Evolutionary conservation across 2,797 vertebrate species (phyloP), one percentile per base, ranked within the genome.

Genomic region (Distichodus sexfasciatus): DNA sequence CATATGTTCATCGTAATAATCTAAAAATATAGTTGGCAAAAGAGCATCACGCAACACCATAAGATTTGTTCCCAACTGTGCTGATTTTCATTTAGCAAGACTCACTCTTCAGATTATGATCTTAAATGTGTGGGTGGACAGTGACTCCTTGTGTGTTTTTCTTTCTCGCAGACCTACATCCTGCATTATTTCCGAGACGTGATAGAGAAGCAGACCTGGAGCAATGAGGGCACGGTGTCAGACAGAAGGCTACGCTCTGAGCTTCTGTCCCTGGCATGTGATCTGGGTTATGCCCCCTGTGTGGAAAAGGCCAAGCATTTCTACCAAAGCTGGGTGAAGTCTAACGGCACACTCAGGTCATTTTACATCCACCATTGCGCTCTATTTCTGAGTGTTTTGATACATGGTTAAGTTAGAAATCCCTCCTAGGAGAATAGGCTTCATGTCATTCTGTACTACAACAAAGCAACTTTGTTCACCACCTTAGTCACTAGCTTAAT

Each of bases 171-270:
- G 91, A 72, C 1, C 29, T 89, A 91, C 82, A 88, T 94, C 66
- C 86, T 93, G 35, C 62, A 26, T 24, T 91, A 91, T 84, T 92
- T 93, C 84, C 83, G 84, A 65, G 76, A 66, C 1, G 54, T 90
- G 79, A 91, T 90, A 58, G 86, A 92, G 83, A 84, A 41, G 58
- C 91, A 94, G 84, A 88, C 83, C 0, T 93, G 91, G 89, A 87
- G 71, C 0, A 83, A 91, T 0, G 58, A 59, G 3, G 91, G 90
- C 62, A 87, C 88, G 0, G 55, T 87, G 58, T 90, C 88, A 12
- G 89, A 91, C 60, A 82, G 88, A 23, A 80, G 84, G 29, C 84
- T 92, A 66, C 87, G 83, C 70, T 86, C 85, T 5, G 59, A 82
- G 53, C 28, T 91, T 79, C 69, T 91, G 57, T 87, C 86, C 1